A percentile compares a stretch with the other conserved stretches of the same genome.
Conservation (phyloP, 1,140 invertebrate genomes). For the Mamestra configurata region DNA sequence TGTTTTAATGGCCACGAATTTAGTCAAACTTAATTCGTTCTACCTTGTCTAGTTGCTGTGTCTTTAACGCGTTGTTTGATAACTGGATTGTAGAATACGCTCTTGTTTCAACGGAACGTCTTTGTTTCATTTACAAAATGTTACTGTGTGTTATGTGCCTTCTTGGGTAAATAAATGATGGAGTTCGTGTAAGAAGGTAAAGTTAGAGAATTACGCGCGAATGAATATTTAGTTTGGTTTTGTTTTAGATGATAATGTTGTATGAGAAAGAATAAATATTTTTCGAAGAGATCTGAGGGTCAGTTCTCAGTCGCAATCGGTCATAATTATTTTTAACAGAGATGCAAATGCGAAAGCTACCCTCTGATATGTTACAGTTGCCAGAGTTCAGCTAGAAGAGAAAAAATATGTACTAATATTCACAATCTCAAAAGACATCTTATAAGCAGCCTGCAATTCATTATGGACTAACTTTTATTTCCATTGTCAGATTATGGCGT, state of each 20-base stretch:
- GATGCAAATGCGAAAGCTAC: no score
- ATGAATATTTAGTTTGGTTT: slow-evolving; percentile 13
- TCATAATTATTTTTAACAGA: no score
- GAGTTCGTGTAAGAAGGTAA: not conserved
- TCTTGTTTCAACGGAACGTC: slow-evolving; percentile 50
- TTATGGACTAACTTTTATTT: slow-evolving; percentile 19
- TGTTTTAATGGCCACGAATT: slow-evolving; percentile 56
- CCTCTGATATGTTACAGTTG: no score
- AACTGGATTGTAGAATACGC: slow-evolving; percentile 65
- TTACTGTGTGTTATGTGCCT: not conserved
- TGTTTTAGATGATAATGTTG: not conserved
- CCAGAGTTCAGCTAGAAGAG: no score
- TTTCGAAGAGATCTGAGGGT: no score
- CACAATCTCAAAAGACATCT: not conserved
- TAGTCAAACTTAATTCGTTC: slow-evolving; percentile 69
- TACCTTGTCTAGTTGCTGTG: slow-evolving; percentile 65
- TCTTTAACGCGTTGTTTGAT: slow-evolving; percentile 71
- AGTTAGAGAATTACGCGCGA: not conserved
- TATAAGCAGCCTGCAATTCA: not conserved
- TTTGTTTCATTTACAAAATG: slow-evolving; percentile 37
- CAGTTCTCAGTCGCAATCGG: no score
- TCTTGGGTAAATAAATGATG: slow-evolving; percentile 13
- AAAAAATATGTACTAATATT: no score
- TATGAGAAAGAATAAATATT: not conserved
- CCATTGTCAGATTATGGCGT: slow-evolving; percentile 44